These are phyloP conservation scores for Ferdinandea cuprea DNA, from an alignment of 2,888 invertebrate species.

Conservation along the genomic window DNA sequence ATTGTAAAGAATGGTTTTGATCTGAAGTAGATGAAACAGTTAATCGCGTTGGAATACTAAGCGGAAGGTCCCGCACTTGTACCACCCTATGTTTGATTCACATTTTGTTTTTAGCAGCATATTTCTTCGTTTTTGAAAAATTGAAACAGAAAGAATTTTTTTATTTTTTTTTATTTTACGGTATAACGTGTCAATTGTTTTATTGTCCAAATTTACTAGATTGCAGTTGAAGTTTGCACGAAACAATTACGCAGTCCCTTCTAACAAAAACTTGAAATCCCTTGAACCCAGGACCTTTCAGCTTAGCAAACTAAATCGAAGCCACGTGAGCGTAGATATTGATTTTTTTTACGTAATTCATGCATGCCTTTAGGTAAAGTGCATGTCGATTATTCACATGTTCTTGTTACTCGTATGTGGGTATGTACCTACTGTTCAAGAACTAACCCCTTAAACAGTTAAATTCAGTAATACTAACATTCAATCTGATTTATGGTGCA, in stretches of 20 bases:
- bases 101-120: no score
- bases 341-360: conserved; percentile 23
- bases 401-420: background rate
- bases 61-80: no score
- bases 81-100: no score
- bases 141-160: no score
- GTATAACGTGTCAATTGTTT: no score
- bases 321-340: conserved; percentile 26
- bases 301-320: background rate
- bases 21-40: no score
- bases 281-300: conserved; percentile 20
- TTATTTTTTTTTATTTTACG: no score
- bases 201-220: no score
- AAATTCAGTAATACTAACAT: conserved; percentile 30
- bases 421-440: background rate
- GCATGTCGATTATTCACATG: conserved; percentile 20
- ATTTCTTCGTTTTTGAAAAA: no score
- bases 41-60: no score
- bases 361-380: conserved; percentile 4
- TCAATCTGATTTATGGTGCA: conserved; percentile 32
- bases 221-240: no score
- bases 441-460: background rate
- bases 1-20: no score
- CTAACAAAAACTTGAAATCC: background rate
- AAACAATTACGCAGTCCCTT: background rate